Percentiles rank a stretch among this genome's conserved stretches.
phyloP scores from a whole-genome alignment of 2,888 invertebrate genomes.

The Fragum whitleyi region DNA sequence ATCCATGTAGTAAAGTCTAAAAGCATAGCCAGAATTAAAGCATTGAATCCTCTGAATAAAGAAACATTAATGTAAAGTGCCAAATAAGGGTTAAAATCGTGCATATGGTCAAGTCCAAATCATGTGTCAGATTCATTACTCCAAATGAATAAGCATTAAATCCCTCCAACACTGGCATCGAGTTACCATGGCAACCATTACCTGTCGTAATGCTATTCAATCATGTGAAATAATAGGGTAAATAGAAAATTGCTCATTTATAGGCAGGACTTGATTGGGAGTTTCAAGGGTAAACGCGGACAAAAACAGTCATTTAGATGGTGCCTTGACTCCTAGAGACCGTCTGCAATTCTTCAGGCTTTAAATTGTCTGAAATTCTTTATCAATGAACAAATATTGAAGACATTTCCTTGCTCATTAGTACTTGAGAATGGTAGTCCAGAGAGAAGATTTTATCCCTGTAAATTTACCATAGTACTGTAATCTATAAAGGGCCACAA shows the following conservation, averaged over 20 bases:
- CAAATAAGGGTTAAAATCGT: slow-evolving; percentile 14
- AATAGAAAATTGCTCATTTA: slow-evolving; percentile 65
- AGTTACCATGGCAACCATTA: slow-evolving; percentile 66
- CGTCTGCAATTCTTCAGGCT: neutral
- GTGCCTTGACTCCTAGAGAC: neutral
- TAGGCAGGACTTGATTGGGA: slow-evolving; percentile 29
- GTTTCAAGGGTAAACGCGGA: slow-evolving; percentile 5
- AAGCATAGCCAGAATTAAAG: too few relatives aligned
- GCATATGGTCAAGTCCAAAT: slow-evolving; percentile 24
- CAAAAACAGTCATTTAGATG: slow-evolving; percentile 17
- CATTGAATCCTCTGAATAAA: too few relatives aligned
- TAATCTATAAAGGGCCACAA: too few relatives aligned
- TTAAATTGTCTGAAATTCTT: neutral
- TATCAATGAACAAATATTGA: too few relatives aligned
- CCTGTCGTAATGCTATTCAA: slow-evolving; percentile 60
- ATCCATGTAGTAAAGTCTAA: too few relatives aligned
- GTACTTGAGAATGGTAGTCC: too few relatives aligned
- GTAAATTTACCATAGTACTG: too few relatives aligned
- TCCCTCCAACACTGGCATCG: slow-evolving; percentile 47
- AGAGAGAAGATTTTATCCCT: too few relatives aligned
- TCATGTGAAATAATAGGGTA: slow-evolving; percentile 60
- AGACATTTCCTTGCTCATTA: too few relatives aligned
- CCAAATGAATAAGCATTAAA: slow-evolving; percentile 43
- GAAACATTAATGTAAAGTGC: neutral
- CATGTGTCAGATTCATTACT: slow-evolving; percentile 32